Base-by-base conservation (phyloP, 2,797 vertebrate genomes). In the Australoheros facetus region DNA sequence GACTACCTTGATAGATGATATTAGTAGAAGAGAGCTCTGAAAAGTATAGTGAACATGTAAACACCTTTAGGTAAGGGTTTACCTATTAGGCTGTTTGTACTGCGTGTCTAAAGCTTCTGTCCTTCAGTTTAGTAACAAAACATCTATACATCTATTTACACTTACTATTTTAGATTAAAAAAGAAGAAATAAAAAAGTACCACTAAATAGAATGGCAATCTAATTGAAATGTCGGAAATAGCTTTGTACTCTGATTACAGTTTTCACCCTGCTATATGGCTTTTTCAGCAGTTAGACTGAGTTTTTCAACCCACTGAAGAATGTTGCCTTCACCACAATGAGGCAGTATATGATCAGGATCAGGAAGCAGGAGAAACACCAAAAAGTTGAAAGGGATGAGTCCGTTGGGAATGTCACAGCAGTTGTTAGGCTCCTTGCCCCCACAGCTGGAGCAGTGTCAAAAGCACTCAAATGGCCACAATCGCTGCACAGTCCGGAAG, bases 321-420 rank as follows among this genome's bases (percentile, higher is more conserved):
- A 94, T 91, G 91, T 91, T 87, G 84, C 80, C 87, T 91, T 93
- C 94, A 95, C 96, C 95, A 96, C 96, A 95, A 91, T 95, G 96
- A 96, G 96, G 96, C 96, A 96, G 96, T 95, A 95, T 96, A 93
- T 95, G 95, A 95, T 96, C 94, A 96, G 93, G 91, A 93, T 96
- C 88, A 89, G 91, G 82, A 79, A 77, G 89, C 75, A 78, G 88
- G 79, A 90, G 89, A 86, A 90, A 90, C 87, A 76, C 75, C 9
- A 62, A 89, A 89, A 92, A 93, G 87, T 93, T 88, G 85, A 90
- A 88, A 91, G 85, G 85, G 88, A 92, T 87, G 91, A 91, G 92
- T 89, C 91, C 56, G 58, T 74, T 90, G 92, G 93, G 93, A 93
- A 93, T 92, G 84, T 83, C 88, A 39, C 82, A 92, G 90, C 92